Evolutionary conservation across 2,888 invertebrate species (phyloP).

Genomic region (Rhamphomyia laevipes): DNA sequence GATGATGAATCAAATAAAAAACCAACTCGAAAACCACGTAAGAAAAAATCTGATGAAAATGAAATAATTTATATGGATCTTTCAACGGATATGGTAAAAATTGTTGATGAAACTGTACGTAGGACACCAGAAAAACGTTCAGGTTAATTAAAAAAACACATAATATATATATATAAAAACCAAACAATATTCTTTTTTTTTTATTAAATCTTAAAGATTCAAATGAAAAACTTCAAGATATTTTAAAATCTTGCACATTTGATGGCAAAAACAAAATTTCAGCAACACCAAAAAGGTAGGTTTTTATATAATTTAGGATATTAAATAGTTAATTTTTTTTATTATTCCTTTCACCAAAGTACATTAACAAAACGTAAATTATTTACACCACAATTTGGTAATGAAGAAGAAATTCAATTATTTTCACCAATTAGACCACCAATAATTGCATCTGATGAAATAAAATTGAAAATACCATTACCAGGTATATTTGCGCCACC

Average conservation of each 20-base stretch:
- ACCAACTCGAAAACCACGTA: neutral
- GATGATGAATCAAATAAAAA: neutral
- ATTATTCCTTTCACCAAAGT: neutral
- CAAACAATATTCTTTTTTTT: too few relatives aligned
- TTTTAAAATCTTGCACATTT: conserved; percentile 23
- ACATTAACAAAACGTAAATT: conserved; percentile 25
- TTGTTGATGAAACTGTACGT: conserved; percentile 17
- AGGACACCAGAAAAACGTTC: conserved; percentile 21
- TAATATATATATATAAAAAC: neutral
- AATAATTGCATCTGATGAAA: conserved; percentile 11
- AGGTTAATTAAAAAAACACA: too few relatives aligned
- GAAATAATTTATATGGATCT: conserved; percentile 30
- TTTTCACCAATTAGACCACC: conserved; percentile 8
- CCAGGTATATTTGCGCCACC: conserved; percentile 18
- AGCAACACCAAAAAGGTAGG: conserved; percentile 7
- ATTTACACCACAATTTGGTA: conserved; percentile 28
- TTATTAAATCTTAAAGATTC: too few relatives aligned
- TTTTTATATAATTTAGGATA: neutral
- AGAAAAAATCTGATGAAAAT: neutral
- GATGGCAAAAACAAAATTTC: conserved; percentile 24
- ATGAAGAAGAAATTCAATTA: conserved; percentile 19
- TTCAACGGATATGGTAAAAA: conserved; percentile 25
- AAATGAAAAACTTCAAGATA: conserved; percentile 21
- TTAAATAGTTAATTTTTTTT: neutral
- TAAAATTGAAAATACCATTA: conserved; percentile 12